Base-by-base conservation (phyloP, 2,113 vertebrate genomes). In the Sorex fumeus region DNA sequence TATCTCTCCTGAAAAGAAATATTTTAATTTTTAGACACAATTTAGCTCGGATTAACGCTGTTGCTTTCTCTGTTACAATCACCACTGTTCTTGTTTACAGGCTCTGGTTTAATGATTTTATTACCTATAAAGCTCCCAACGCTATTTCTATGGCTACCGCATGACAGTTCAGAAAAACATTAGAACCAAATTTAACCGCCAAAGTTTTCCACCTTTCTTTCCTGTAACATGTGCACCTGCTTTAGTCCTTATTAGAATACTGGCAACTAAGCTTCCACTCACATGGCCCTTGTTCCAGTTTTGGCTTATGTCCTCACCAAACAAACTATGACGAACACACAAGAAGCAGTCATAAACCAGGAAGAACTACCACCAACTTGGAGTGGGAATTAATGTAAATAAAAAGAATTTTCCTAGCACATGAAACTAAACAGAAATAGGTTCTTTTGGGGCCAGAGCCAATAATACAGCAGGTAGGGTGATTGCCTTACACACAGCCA, bases 231-330 rank as follows among this genome's bases (percentile, higher is more conserved):
- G 28, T 84, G 82, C 34, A 83, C 62, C 62, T 85, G 78, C 57
- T 93, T 50, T 82, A 93, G 34, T 87, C 75, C 47, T 93, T 93
- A 94, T 50, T 91, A 92, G 67, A 86, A 89, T 57, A 88, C 19
- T 36, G 12, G 40, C 69, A 95, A 78, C 9, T 43, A 86, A 12
- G 15, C 36, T 60, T 90, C 80, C 86, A 83, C 25, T 90, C 67
- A 62, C 4, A 32, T 13, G 32, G 76, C 6, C 47, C 67, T 84
- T 77, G 19, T 83, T 94, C 36, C 75, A 86, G 16, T 84, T 93
- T 84, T 84, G 82, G 88, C 62, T 77, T 67, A 93, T n/a, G 43
- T 94, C 79, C 60, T 92, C 43, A 82, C 88, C 90, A 90, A 83
- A 53, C 27, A 71, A 94, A 84, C n/a, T 30, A 3, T 79, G 79